Conservation (phyloP, 2,888 invertebrate species). For the Yponomeuta evonymella region DNA sequence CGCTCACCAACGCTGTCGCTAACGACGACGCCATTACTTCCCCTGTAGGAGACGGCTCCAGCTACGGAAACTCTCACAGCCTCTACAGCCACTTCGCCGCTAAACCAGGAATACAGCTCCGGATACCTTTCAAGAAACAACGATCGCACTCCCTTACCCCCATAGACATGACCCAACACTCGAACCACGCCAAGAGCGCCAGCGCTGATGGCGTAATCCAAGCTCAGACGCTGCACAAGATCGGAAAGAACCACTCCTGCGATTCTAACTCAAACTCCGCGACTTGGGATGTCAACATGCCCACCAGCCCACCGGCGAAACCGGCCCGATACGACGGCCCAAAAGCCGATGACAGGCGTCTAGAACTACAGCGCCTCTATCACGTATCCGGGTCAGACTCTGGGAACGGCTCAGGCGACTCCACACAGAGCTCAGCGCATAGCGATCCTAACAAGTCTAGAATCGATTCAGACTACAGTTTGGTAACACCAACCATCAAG, state of each 20-base stretch:
- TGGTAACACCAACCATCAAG: slow-evolving; percentile 80
- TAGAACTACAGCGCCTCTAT: slow-evolving; percentile 80
- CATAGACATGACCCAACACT: slow-evolving; percentile 64
- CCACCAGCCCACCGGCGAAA: slow-evolving; percentile 78
- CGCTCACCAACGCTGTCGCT: slow-evolving; percentile 81
- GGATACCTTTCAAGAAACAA: slow-evolving; percentile 73
- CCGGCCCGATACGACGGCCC: slow-evolving; percentile 73
- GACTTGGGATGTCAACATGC: slow-evolving; percentile 69
- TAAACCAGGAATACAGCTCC: slow-evolving; percentile 56
- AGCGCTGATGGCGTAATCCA: slow-evolving; percentile 83
- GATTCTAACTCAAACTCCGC: slow-evolving; percentile 69
- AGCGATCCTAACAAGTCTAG: slow-evolving; percentile 80
- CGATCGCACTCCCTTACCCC: slow-evolving; percentile 88
- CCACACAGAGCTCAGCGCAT: slow-evolving; percentile 81
- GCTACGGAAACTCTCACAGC: slow-evolving; percentile 65
- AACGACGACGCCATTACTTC: slow-evolving; percentile 56
- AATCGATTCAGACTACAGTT: slow-evolving; percentile 70
- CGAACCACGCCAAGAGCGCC: slow-evolving; percentile 77
- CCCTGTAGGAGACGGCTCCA: slow-evolving; percentile 46
- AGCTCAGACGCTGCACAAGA: slow-evolving; percentile 52
- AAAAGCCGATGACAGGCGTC: slow-evolving; percentile 77
- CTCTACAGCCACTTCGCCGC: slow-evolving; percentile 65
- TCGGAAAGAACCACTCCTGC: slow-evolving; percentile 58
- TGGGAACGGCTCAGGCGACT: slow-evolving; percentile 92
- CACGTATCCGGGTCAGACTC: slow-evolving; percentile 92